Conservation (phyloP, 2,888 invertebrate genomes). For the Metallyticus violacea region DNA sequence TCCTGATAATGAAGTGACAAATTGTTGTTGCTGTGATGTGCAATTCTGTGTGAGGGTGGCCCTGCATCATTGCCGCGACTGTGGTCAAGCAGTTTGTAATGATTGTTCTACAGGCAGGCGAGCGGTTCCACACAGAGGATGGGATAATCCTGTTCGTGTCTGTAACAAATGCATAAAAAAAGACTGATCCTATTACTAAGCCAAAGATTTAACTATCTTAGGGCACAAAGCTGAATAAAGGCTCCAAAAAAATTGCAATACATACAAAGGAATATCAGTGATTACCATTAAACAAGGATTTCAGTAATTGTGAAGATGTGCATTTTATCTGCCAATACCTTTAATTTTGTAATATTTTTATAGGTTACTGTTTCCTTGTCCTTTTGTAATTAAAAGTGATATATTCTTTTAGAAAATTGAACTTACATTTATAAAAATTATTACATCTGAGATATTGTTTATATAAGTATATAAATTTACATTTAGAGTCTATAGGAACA, state of each 20-base stretch:
- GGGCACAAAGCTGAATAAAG: background rate
- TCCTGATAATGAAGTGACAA: slow-evolving; percentile 66
- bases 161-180: slow-evolving; percentile 41
- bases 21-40: slow-evolving; percentile 63
- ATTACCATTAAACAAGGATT: background rate
- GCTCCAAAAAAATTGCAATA: background rate
- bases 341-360: background rate
- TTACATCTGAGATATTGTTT: background rate
- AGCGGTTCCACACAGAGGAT: slow-evolving; percentile 48
- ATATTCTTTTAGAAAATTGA: background rate
- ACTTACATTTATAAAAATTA: background rate
- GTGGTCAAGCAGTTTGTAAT: slow-evolving; percentile 69
- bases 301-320: background rate
- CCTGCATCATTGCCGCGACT: slow-evolving; percentile 66
- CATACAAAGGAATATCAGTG: too few relatives aligned
- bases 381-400: background rate
- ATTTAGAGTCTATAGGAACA: background rate
- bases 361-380: background rate
- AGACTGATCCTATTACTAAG: slow-evolving; percentile 12
- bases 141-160: slow-evolving; percentile 51
- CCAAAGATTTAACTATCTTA: background rate
- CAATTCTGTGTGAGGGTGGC: slow-evolving; percentile 48
- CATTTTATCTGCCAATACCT: background rate
- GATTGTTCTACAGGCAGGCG: slow-evolving; percentile 45
- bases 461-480: background rate